Conservation (phyloP, 2,797 vertebrate genomes). For the Pogonophryne albipinna region DNA sequence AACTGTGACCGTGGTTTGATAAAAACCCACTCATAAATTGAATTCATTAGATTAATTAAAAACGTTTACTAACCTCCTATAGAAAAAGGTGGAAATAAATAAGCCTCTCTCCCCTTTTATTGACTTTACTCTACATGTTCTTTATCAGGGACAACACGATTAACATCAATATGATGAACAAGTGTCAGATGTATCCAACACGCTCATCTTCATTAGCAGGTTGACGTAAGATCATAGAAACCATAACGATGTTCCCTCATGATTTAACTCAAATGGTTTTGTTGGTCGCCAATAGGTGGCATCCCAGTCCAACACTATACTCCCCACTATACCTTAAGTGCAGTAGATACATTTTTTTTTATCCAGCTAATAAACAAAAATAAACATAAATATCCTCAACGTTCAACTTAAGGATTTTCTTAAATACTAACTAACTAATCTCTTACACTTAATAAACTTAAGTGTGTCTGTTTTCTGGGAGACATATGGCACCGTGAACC, state of each 20-base stretch:
- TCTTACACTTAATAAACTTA: slow-evolving; percentile 39
- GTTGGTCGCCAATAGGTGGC: slow-evolving; percentile 70
- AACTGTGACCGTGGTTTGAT: background rate
- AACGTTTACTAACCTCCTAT: background rate
- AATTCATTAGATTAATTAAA: background rate
- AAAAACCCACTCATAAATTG: background rate
- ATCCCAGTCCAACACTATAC: slow-evolving; percentile 44
- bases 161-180: background rate
- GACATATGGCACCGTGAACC: slow-evolving; percentile 60
- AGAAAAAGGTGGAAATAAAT: background rate
- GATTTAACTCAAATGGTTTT: slow-evolving; percentile 9
- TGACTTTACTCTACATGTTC: background rate
- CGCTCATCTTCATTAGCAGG: background rate
- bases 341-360: slow-evolving; percentile 13
- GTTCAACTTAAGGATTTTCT: background rate
- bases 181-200: background rate
- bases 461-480: slow-evolving; percentile 47
- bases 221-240: background rate
- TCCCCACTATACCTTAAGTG: background rate
- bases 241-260: background rate
- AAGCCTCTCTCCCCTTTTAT: background rate
- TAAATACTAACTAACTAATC: slow-evolving; percentile 21
- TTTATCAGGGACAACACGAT: background rate
- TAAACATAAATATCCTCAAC: background rate
- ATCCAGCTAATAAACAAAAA: slow-evolving; percentile 3